phyloP scores from a whole-genome alignment of 2,797 vertebrate species.

The Phataginus tricuspis region DNA sequence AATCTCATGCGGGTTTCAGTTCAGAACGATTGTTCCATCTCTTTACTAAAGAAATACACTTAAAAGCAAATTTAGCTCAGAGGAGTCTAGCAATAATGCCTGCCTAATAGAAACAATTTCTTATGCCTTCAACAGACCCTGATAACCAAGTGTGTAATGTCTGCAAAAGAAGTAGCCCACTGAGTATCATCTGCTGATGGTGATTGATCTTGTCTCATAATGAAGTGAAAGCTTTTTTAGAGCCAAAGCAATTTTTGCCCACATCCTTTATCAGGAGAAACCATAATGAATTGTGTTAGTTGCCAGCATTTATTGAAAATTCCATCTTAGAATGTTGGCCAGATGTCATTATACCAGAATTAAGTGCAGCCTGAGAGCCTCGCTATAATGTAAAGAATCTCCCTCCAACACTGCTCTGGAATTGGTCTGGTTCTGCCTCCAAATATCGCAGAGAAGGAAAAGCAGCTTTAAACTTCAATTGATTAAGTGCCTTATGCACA shows the following conservation, averaged over 20 bases:
- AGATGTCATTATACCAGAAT: conserved; percentile 70
- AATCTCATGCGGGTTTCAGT: not conserved
- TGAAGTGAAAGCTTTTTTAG: conserved; percentile 71
- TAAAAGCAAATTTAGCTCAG: conserved; percentile 62
- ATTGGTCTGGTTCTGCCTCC: conserved; percentile 46
- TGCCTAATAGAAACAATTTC: conserved; percentile 76
- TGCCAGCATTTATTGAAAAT: conserved; percentile 75
- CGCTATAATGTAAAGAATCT: conserved; percentile 21
- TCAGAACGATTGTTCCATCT: conserved; percentile 44
- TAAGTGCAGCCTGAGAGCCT: conserved; percentile 64
- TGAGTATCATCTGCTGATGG: conserved; percentile 61
- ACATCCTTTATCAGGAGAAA: conserved; percentile 64
- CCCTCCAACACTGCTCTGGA: conserved; percentile 40
- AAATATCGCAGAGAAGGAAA: conserved; percentile 37
- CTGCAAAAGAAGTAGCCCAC: conserved; percentile 39
- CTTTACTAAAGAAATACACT: conserved; percentile 68
- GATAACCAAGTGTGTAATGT: conserved; percentile 59
- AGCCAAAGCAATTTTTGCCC: conserved; percentile 64
- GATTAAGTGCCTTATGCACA: not conserved
- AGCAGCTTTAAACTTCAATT: conserved; percentile 42
- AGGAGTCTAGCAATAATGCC: conserved; percentile 61
- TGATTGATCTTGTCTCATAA: conserved; percentile 72
- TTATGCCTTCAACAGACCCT: conserved; percentile 48
- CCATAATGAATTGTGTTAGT: conserved; percentile 72
- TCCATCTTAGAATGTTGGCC: conserved; percentile 65